These are phyloP conservation scores for Homarus gammarus DNA, from an alignment of 2,888 invertebrate genomes.

Conservation along the genomic window DNA sequence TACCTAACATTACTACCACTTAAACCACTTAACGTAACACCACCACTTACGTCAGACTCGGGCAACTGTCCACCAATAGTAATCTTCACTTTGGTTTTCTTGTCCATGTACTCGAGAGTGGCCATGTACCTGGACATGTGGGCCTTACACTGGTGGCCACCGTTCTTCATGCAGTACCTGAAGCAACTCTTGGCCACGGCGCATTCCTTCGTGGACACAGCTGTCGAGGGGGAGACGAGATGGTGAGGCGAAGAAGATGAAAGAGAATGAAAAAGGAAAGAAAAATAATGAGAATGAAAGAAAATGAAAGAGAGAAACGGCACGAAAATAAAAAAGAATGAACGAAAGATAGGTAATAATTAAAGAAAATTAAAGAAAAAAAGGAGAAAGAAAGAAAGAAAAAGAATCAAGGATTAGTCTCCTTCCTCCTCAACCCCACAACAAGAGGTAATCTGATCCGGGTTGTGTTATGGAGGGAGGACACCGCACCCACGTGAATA, in stretches of 20 bases:
- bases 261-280: background rate
- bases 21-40: background rate
- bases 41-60: conserved; percentile 27
- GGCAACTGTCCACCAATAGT: conserved; percentile 54
- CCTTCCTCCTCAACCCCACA: too few species aligned
- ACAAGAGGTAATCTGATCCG: too few species aligned
- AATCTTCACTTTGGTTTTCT: conserved; percentile 38
- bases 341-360: background rate
- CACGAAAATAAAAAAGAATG: too few species aligned
- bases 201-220: conserved; percentile 67
- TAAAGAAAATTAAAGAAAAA: too few species aligned
- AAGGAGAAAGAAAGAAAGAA: background rate
- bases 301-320: too few species aligned
- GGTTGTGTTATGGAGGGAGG: too few species aligned
- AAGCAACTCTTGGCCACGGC: conserved; percentile 64
- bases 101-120: conserved; percentile 22
- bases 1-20: too few species aligned
- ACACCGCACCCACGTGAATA: too few species aligned
- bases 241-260: background rate
- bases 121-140: conserved; percentile 56
- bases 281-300: background rate
- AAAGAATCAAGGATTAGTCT: background rate
- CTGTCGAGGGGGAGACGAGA: conserved; percentile 10
- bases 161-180: conserved; percentile 47
- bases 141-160: conserved; percentile 44